Evolutionary conservation across 2,888 invertebrate genomes (phyloP).

Genomic region (Xestia xanthographa): DNA sequence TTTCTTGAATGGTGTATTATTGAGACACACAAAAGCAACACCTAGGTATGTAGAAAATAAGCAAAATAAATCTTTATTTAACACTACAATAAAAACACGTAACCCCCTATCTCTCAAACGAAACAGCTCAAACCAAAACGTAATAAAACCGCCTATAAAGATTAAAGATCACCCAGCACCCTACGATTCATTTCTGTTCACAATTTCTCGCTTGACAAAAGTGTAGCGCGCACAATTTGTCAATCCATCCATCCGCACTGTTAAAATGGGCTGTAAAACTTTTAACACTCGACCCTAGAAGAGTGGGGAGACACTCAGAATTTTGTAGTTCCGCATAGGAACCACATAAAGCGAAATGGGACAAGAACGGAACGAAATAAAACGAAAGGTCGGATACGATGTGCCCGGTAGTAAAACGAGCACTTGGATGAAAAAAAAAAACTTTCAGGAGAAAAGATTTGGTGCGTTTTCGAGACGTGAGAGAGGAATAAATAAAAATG

Average conservation of each 20-base stretch:
- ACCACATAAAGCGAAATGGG: conserved; percentile 80
- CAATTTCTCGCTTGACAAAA: conserved; percentile 71
- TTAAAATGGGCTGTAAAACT: conserved; percentile 83
- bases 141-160: conserved; percentile 59
- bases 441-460: conserved; percentile 59
- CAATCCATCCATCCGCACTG: conserved; percentile 76
- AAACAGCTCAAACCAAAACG: conserved; percentile 43
- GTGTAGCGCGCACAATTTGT: conserved; percentile 77
- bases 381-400: conserved; percentile 77
- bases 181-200: conserved; percentile 62
- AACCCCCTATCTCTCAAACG: conserved; percentile 10
- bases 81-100: neutral
- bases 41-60: neutral
- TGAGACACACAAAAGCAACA: neutral
- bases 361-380: conserved; percentile 77
- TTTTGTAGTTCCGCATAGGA: conserved; percentile 73
- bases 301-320: conserved; percentile 66
- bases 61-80: neutral
- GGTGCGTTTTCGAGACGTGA: conserved; percentile 57
- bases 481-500: conserved; percentile 56
- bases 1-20: neutral
- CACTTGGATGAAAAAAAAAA: conserved; percentile 62
- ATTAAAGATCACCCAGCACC: conserved; percentile 58
- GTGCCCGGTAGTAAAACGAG: conserved; percentile 70
- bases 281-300: conserved; percentile 78